Evolutionary conservation across 2,888 invertebrate genomes (phyloP).

Genomic region (Pollenia labialis): DNA sequence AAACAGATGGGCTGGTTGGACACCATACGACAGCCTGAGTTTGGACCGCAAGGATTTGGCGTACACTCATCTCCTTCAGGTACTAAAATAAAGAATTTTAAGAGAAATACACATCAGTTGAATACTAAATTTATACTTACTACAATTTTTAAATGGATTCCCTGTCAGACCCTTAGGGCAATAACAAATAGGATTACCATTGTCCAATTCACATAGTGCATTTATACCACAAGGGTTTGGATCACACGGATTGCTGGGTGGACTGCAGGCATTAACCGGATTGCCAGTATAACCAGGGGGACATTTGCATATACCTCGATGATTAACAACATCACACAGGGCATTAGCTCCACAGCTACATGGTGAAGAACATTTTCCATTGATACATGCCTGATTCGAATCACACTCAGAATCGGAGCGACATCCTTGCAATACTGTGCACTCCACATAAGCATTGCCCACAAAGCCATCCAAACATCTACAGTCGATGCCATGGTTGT

Average conservation of each 20-base stretch:
- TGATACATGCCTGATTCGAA: slow-evolving; percentile 90
- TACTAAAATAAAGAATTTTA: slow-evolving; percentile 85
- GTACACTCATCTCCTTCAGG: slow-evolving; percentile 94
- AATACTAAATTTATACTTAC: slow-evolving; percentile 86
- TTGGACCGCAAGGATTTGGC: slow-evolving; percentile 92
- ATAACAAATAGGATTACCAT: slow-evolving; percentile 94
- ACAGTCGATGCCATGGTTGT: slow-evolving; percentile 91
- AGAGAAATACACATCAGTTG: not conserved
- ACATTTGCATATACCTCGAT: slow-evolving; percentile 92
- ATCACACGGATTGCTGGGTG: slow-evolving; percentile 91
- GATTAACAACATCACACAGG: slow-evolving; percentile 91
- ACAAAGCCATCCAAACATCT: slow-evolving; percentile 89
- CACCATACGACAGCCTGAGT: slow-evolving; percentile 92
- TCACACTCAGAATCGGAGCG: slow-evolving; percentile 89
- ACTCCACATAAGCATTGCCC: slow-evolving; percentile 91
- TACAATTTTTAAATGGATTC: slow-evolving; percentile 95
- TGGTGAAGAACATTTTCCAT: slow-evolving; percentile 90
- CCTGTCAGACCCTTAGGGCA: slow-evolving; percentile 95
- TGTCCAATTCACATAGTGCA: slow-evolving; percentile 93
- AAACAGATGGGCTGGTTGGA: slow-evolving; percentile 92
- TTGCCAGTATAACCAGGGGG: slow-evolving; percentile 92
- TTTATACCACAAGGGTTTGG: slow-evolving; percentile 95
- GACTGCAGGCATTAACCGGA: slow-evolving; percentile 89
- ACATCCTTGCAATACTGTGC: slow-evolving; percentile 89
- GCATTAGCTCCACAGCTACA: slow-evolving; percentile 92